Percentiles rank a stretch among this genome's conserved stretches.
These are phyloP conservation scores for Arion vulgaris DNA, from an alignment of 1,140 invertebrate genomes.

Conservation along the genomic window DNA sequence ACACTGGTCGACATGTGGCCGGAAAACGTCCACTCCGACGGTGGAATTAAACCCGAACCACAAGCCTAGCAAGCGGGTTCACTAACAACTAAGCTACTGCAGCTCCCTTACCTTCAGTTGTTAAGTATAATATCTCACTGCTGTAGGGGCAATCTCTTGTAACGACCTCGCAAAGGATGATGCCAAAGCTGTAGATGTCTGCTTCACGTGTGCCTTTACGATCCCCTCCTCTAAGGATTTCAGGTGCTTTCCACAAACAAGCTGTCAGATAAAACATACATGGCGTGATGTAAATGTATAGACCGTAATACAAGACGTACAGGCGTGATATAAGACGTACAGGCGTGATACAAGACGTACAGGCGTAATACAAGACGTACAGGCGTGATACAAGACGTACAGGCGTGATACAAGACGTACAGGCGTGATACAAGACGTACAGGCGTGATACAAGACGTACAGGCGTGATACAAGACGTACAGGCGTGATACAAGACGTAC, in stretches of 20 bases:
- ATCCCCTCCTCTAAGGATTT: slow-evolving; percentile 80
- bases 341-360: too few species aligned
- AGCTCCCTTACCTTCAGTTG: slow-evolving; percentile 50
- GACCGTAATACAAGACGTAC: neutral
- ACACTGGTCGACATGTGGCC: too few species aligned
- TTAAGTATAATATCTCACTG: slow-evolving; percentile 47
- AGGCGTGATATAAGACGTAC: neutral
- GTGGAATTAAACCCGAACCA: too few species aligned
- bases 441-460: too few species aligned
- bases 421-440: too few species aligned
- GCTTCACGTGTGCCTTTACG: slow-evolving; percentile 70
- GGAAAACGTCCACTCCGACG: too few species aligned
- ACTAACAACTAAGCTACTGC: too few species aligned
- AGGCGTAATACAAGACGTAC: neutral
- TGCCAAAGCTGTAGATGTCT: slow-evolving; percentile 95
- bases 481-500: too few species aligned
- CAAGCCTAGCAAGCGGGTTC: too few species aligned
- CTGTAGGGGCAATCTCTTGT: slow-evolving; percentile 56
- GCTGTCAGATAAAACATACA: slow-evolving; percentile 32
- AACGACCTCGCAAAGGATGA: slow-evolving; percentile 80
- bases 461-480: too few species aligned
- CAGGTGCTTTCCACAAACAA: slow-evolving; percentile 90
- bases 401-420: too few species aligned
- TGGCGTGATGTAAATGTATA: too few species aligned
- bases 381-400: neutral